Percentiles rank a stretch among this genome's conserved stretches.
Conservation (phyloP, 2,888 invertebrate species). For the Entomobrya proxima region DNA sequence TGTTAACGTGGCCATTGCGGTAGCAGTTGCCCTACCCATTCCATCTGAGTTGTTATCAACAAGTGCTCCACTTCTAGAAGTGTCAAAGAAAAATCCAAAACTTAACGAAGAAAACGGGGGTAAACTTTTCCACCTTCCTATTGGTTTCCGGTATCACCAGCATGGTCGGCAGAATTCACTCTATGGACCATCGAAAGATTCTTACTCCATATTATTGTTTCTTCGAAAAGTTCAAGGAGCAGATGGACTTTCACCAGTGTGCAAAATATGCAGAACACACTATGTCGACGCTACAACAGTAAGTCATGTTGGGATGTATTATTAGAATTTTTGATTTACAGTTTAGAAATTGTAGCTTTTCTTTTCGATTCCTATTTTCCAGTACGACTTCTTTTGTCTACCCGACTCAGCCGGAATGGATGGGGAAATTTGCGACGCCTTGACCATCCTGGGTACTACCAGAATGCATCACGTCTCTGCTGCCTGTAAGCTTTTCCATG, state of each 20-base stretch:
- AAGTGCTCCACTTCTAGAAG: not conserved
- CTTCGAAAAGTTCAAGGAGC: conserved; percentile 8
- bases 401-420: conserved; percentile 31
- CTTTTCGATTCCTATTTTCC: not conserved
- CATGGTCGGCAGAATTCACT: not conserved
- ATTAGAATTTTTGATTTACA: not conserved
- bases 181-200: not conserved
- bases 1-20: not conserved
- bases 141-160: not conserved
- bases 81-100: not conserved
- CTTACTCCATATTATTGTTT: not conserved
- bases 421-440: conserved; percentile 25
- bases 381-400: conserved; percentile 45
- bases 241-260: conserved; percentile 23
- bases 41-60: not conserved
- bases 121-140: not conserved
- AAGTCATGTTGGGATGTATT: not conserved
- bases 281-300: conserved; percentile 35
- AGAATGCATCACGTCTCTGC: not conserved
- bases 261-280: not conserved
- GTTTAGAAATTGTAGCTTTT: not conserved
- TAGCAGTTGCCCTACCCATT: not conserved
- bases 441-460: conserved; percentile 32
- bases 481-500: not conserved
- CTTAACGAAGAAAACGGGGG: not conserved